Base-by-base conservation (phyloP, 1,140 invertebrate species). In the Venturia canescens region DNA sequence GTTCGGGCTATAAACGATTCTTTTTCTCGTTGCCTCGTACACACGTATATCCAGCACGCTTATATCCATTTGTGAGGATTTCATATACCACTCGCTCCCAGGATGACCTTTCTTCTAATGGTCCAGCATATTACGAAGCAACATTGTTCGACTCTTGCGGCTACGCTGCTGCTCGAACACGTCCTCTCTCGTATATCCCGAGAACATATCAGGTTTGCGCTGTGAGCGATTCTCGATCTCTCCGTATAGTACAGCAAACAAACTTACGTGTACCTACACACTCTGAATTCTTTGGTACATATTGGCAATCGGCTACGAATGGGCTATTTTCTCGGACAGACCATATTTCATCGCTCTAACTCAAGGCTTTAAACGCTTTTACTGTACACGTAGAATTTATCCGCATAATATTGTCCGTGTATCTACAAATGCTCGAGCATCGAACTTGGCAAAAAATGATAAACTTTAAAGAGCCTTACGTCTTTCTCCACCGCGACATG, bases 81-180 rank as follows among this genome's bases (percentile, higher is more conserved):
- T 29, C 27, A 21, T 50, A 38, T 18, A 31, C 23, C 63, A 9
- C 29, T 23, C n/a, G n/a, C 23, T 53, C 74, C 15, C 23, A 53
- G 4, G 27, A 76, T 76, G 74, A 76, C 74, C 74, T 76, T 76
- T 76, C 74, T 27, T 63, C 74, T 76, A 76, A 76, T 76, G 74
- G 74, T 76, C 74, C 74, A 63, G 23, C 74, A 63, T 76, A 76
- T 76, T 76, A 63, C n/a, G 27, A 63, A 34, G 74, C 50, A 57
- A 76, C 74, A 76, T 76, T 76, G 53, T 76, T 63, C 38, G 18
- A 53, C 27, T 27, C 44, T 63, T n/a, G n/a, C 60, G 60, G 26
- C 60, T 6, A 27, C 60, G 34, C 50, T 48, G 38, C 26, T 57
- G 26, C 70, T 34, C 71, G 71, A 38, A 74, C 71, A n/a, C 48